phyloP scores from a whole-genome alignment of 2,888 invertebrate species.

The Ichneumoninae sp. region DNA sequence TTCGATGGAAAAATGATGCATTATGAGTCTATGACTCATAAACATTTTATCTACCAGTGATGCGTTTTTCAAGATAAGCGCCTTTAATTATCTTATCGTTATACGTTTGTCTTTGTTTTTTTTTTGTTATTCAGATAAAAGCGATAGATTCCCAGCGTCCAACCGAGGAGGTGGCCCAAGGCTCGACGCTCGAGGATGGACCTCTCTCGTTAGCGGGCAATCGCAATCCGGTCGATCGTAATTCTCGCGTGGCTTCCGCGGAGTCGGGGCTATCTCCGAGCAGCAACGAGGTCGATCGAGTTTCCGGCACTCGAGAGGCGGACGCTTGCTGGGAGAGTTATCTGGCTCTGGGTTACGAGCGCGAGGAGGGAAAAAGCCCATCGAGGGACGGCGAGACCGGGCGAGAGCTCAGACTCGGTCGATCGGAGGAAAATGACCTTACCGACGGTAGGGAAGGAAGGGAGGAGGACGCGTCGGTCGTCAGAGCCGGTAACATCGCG shows the following conservation, averaged over 20 bases:
- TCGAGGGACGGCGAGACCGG: slow-evolving; percentile 2
- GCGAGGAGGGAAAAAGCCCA: neutral
- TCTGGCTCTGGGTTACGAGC: neutral
- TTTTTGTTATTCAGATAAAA: slow-evolving; percentile 57
- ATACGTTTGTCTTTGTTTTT: neutral
- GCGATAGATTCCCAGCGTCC: slow-evolving; percentile 55
- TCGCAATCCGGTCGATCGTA: slow-evolving; percentile 14
- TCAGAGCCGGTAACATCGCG: slow-evolving; percentile 35
- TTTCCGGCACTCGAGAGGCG: slow-evolving; percentile 28
- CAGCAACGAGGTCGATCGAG: slow-evolving; percentile 19
- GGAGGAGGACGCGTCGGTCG: neutral
- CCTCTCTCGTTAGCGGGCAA: slow-evolving; percentile 12
- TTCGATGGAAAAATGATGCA: too few species aligned
- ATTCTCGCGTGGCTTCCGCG: slow-evolving; percentile 37
- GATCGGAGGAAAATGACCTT: slow-evolving; percentile 23
- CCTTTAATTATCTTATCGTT: neutral
- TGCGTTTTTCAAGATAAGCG: too few species aligned
- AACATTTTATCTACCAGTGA: too few species aligned
- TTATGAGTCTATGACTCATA: too few species aligned
- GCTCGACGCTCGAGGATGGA: slow-evolving; percentile 6
- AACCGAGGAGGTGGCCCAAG: slow-evolving; percentile 14
- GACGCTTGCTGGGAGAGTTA: slow-evolving; percentile 53
- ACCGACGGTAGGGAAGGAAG: neutral
- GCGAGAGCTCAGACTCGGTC: slow-evolving; percentile 25
- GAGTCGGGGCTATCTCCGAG: slow-evolving; percentile 14